These are phyloP conservation scores for Eira barbara DNA, from an alignment of 2,113 vertebrate genomes.

Conservation along the genomic window DNA sequence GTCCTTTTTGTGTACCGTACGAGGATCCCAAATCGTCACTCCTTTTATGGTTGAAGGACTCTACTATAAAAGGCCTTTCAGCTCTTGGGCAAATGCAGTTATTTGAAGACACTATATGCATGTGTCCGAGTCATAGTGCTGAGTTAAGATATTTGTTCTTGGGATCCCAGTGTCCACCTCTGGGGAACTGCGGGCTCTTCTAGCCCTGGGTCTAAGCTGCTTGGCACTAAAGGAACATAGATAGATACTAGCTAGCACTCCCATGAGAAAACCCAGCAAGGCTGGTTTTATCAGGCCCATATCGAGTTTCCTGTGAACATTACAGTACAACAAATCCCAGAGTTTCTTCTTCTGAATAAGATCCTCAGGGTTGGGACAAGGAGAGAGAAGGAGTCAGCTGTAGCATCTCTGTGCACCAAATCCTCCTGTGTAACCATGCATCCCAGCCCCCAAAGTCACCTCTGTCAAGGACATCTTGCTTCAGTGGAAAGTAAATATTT, in stretches of 20 bases:
- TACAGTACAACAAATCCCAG: not conserved
- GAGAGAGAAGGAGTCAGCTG: not conserved
- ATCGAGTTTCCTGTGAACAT: not conserved
- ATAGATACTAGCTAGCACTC: not conserved
- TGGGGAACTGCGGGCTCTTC: not conserved
- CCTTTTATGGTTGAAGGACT: not conserved
- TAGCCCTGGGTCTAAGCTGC: not conserved
- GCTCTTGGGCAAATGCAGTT: not conserved
- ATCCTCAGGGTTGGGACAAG: not conserved
- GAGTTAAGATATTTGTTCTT: not conserved
- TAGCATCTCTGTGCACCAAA: not conserved
- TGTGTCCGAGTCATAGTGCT: not conserved
- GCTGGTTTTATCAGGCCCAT: not conserved
- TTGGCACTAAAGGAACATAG: not conserved
- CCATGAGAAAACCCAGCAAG: not conserved
- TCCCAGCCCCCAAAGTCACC: not conserved
- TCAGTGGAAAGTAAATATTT: not conserved
- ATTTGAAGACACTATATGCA: not conserved
- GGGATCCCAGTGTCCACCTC: not conserved
- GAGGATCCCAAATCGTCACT: not conserved
- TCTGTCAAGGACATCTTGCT: not conserved
- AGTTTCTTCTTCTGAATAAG: not conserved
- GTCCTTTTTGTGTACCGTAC: not conserved
- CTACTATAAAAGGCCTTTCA: not conserved
- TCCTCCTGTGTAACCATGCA: not conserved